phyloP scores from a whole-genome alignment of 2,888 invertebrate genomes.

The Parelbella ahira region DNA sequence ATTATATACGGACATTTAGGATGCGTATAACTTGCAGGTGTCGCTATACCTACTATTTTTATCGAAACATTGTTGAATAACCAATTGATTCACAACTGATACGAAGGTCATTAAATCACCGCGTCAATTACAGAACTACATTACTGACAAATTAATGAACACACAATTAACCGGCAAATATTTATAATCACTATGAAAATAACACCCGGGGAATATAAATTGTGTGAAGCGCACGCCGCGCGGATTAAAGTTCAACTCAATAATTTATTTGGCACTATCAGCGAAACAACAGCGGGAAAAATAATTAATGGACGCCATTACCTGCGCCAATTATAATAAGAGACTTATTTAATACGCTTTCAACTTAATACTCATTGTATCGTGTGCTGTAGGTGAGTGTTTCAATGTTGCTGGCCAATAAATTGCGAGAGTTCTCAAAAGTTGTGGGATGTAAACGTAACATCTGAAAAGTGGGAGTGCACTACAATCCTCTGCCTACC shows the following conservation, averaged over 20 bases:
- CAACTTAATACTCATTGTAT: too few relatives aligned
- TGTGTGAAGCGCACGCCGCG: slow-evolving; percentile 5
- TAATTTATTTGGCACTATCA: slow-evolving; percentile 16
- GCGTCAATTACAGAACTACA: slow-evolving; percentile 6
- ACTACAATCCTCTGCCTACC: too few relatives aligned
- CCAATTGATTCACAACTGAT: not conserved
- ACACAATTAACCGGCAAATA: slow-evolving; percentile 11
- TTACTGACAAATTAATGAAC: slow-evolving; percentile 17
- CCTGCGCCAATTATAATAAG: slow-evolving; percentile 6
- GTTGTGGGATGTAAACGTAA: too few relatives aligned
- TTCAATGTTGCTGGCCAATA: too few relatives aligned
- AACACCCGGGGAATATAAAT: slow-evolving; percentile 10
- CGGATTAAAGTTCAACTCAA: slow-evolving; percentile 11
- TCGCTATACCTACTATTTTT: too few relatives aligned
- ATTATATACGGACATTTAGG: too few relatives aligned
- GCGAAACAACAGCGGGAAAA: slow-evolving; percentile 17
- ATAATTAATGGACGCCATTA: slow-evolving; percentile 15
- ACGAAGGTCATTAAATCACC: slow-evolving; percentile 4
- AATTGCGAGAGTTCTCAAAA: too few relatives aligned
- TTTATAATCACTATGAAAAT: slow-evolving; percentile 15
- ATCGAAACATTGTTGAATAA: too few relatives aligned
- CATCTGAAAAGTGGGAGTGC: too few relatives aligned
- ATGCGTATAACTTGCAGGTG: too few relatives aligned
- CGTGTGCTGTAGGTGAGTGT: too few relatives aligned
- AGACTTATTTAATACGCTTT: slow-evolving; percentile 12